These are phyloP conservation scores for Galeopterus variegatus DNA, from an alignment of 2,113 vertebrate species.

Conservation along the genomic window DNA sequence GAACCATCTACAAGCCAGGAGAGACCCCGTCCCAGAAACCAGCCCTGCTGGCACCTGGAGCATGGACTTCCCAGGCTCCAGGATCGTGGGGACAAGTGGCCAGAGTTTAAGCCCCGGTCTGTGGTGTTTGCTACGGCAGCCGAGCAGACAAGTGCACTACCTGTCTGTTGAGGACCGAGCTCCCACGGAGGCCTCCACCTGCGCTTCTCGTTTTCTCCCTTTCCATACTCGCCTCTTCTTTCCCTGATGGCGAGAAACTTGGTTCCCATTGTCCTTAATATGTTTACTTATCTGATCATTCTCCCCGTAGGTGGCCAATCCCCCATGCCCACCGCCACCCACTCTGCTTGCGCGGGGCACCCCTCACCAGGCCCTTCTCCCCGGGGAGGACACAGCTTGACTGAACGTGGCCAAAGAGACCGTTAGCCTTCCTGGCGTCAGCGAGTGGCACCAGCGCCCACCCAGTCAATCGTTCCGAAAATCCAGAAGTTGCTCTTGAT, in stretches of 20 bases:
- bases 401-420: not conserved
- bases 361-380: not conserved
- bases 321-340: not conserved
- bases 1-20: not conserved
- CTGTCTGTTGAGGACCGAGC: not conserved
- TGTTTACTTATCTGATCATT: too few species aligned
- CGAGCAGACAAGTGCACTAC: not conserved
- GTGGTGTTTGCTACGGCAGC: not conserved
- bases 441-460: accelerated
- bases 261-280: not conserved
- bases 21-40: not conserved
- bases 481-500: not conserved
- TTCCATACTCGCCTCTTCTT: not conserved
- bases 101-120: not conserved
- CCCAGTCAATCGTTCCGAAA: not conserved
- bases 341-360: not conserved
- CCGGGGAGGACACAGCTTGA: not conserved
- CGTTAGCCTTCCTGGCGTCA: not conserved
- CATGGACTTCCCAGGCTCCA: too few species aligned
- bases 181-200: not conserved
- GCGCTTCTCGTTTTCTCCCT: not conserved
- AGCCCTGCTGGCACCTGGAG: not conserved
- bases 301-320: not conserved
- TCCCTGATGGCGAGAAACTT: not conserved
- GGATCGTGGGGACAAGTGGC: not conserved